phyloP scores from a whole-genome alignment of 2,888 invertebrate species.

The Acleris literana region DNA sequence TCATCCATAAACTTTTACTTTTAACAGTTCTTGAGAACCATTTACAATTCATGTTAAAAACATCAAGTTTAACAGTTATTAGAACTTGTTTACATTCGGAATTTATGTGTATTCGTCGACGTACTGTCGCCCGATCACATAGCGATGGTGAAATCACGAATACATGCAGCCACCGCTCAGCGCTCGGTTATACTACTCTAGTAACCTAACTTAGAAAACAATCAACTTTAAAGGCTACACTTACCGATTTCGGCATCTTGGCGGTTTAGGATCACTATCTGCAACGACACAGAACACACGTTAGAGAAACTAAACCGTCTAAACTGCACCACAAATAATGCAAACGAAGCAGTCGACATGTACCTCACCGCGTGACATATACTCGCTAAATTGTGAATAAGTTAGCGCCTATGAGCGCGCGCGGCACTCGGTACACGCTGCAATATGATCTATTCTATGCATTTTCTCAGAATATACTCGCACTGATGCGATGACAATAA shows the following conservation, averaged over 20 bases:
- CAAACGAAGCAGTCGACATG: constrained; percentile 50
- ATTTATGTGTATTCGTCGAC: constrained; percentile 51
- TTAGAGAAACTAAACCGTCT: constrained; percentile 54
- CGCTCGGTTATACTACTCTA: constrained; percentile 9
- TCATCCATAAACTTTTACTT: constrained; percentile 50
- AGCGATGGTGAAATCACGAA: constrained; percentile 73
- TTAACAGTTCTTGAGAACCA: constrained; percentile 43
- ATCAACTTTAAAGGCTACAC: constrained; percentile 53
- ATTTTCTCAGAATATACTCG: constrained; percentile 58
- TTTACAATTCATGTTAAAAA: constrained; percentile 11
- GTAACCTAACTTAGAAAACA: constrained; percentile 38
- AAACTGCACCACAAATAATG: constrained; percentile 49
- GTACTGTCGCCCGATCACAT: constrained; percentile 64
- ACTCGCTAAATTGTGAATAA: constrained; percentile 55
- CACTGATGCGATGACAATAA: constrained; percentile 57
- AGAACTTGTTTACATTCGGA: constrained; percentile 35
- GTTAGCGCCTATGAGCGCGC: constrained; percentile 42
- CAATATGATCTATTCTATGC: constrained; percentile 44
- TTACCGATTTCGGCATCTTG: constrained; percentile 87
- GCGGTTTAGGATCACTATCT: constrained; percentile 79
- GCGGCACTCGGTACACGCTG: constrained; percentile 42
- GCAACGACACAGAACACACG: constrained; percentile 63
- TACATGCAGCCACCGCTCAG: constrained; percentile 52
- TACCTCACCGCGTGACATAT: constrained; percentile 58
- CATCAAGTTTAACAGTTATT: constrained; percentile 10